phyloP scores from a whole-genome alignment of 2,888 invertebrate genomes.

The Drosophila flavopinicola region DNA sequence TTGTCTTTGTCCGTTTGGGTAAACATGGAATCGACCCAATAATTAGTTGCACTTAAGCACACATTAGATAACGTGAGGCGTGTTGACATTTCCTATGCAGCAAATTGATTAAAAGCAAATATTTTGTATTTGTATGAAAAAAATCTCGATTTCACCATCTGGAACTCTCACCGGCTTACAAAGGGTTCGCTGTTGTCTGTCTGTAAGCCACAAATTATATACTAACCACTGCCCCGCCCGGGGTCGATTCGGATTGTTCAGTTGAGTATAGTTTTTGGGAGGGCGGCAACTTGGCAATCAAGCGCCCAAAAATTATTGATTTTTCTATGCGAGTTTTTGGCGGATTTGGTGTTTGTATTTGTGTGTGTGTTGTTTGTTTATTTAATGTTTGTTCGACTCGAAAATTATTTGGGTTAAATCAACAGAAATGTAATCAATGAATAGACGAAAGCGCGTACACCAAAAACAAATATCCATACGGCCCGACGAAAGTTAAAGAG shows the following conservation, averaged over 20 bases:
- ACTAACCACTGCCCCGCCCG: slow-evolving; percentile 1
- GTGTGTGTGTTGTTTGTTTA: slow-evolving; percentile 64
- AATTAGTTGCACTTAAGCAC: slow-evolving; percentile 70
- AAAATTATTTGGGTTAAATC: slow-evolving; percentile 79
- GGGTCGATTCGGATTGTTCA: slow-evolving; percentile 9
- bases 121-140: slow-evolving; percentile 18
- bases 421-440: slow-evolving; percentile 71
- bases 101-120: slow-evolving; percentile 59
- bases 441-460: slow-evolving; percentile 45
- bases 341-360: slow-evolving; percentile 61
- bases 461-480: slow-evolving; percentile 1
- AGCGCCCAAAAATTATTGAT: slow-evolving; percentile 56
- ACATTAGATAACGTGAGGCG: slow-evolving; percentile 61
- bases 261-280: neutral
- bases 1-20: slow-evolving; percentile 24
- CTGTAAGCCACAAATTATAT: slow-evolving; percentile 29
- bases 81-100: slow-evolving; percentile 43
- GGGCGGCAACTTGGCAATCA: neutral
- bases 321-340: slow-evolving; percentile 56
- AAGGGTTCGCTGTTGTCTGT: slow-evolving; percentile 21
- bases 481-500: slow-evolving; percentile 34
- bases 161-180: neutral
- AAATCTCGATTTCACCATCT: slow-evolving; percentile 12
- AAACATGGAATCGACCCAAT: slow-evolving; percentile 45
- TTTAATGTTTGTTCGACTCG: slow-evolving; percentile 76